phyloP scores from a whole-genome alignment of 2,888 invertebrate species.

The Eupithecia tripunctaria region DNA sequence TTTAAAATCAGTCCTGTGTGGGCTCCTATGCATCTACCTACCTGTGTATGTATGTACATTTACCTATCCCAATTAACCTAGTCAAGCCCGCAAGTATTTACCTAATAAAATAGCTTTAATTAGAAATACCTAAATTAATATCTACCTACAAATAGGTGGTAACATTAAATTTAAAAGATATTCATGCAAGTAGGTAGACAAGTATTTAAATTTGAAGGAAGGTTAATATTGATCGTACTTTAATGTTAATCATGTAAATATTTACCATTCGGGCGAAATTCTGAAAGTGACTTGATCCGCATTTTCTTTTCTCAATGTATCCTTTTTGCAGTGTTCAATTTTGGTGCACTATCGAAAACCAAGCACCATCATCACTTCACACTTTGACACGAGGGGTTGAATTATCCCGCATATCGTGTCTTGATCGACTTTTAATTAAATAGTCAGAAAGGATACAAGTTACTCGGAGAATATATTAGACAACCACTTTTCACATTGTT shows the following conservation, averaged over 20 bases:
- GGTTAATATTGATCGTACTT: neutral
- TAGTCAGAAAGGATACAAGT: slow-evolving; percentile 82
- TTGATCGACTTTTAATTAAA: slow-evolving; percentile 58
- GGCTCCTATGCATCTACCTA: neutral
- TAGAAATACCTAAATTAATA: neutral
- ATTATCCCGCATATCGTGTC: slow-evolving; percentile 78
- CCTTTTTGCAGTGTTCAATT: slow-evolving; percentile 79
- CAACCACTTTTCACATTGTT: slow-evolving; percentile 86
- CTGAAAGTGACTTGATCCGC: slow-evolving; percentile 80
- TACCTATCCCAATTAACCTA: no score
- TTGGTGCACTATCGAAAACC: slow-evolving; percentile 68
- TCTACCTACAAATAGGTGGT: neutral
- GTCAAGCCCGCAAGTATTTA: neutral
- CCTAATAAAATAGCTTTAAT: neutral
- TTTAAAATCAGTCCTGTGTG: neutral
- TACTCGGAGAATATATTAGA: slow-evolving; percentile 79
- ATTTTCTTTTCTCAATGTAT: slow-evolving; percentile 84
- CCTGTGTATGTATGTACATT: no score
- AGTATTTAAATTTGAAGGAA: neutral
- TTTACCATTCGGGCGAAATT: slow-evolving; percentile 83
- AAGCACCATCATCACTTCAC: slow-evolving; percentile 78
- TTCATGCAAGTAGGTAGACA: neutral
- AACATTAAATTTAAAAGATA: slow-evolving; percentile 4
- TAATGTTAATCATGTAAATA: slow-evolving; percentile 43
- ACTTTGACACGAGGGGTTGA: slow-evolving; percentile 67